Percentiles rank a stretch among this genome's conserved stretches.
These are phyloP conservation scores for Acanthococcus lagerstroemiae DNA, from an alignment of 2,888 invertebrate species.

Conservation along the genomic window DNA sequence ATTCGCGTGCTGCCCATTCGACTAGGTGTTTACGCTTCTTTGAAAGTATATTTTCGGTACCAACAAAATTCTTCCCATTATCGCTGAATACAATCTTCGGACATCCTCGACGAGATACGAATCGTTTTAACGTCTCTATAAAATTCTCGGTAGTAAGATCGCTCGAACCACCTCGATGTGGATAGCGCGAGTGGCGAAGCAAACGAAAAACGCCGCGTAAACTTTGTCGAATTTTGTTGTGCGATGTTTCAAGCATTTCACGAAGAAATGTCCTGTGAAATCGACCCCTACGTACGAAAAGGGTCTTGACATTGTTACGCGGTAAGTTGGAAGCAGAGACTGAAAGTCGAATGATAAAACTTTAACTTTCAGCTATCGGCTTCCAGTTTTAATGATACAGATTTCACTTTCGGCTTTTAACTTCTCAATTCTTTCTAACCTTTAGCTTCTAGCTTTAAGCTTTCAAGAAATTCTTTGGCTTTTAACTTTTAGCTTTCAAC, in stretches of 20 bases:
- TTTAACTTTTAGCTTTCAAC: no score
- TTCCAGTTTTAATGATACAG: no score
- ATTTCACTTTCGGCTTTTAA: no score
- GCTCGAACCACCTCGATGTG: slow-evolving; percentile 13
- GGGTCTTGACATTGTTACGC: background rate
- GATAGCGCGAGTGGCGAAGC: slow-evolving; percentile 1
- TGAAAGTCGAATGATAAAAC: no score
- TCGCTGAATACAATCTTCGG: slow-evolving; percentile 31
- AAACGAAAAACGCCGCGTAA: slow-evolving; percentile 22
- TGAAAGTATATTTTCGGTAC: slow-evolving; percentile 15
- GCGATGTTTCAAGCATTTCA: slow-evolving; percentile 4
- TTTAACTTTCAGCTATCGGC: no score
- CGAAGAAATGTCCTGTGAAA: slow-evolving; percentile 1
- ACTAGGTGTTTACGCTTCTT: background rate
- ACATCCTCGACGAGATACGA: slow-evolving; percentile 22
- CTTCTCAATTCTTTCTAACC: no score
- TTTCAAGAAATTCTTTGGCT: no score
- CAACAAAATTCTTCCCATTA: slow-evolving; percentile 35
- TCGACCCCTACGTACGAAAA: slow-evolving; percentile 9
- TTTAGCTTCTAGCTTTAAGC: no score
- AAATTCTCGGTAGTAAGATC: slow-evolving; percentile 7
- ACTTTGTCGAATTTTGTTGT: background rate
- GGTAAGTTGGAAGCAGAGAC: no score
- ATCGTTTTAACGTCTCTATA: slow-evolving; percentile 3
- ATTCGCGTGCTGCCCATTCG: background rate